Percentiles rank a stretch among this genome's conserved stretches.
phyloP scores from a whole-genome alignment of 2,113 vertebrate genomes.

The Carassius auratus region DNA sequence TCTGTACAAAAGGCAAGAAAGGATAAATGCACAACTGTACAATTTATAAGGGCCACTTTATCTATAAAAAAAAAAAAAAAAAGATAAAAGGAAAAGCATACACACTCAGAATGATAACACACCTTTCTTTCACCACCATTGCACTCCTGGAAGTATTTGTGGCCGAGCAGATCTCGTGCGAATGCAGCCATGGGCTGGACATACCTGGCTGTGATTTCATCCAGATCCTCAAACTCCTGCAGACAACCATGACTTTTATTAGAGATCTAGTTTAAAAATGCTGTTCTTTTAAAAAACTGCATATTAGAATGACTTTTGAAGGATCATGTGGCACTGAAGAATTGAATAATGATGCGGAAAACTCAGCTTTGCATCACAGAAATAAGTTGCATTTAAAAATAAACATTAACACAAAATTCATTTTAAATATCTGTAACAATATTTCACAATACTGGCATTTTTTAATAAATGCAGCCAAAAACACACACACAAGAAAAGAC shows the following conservation, averaged over 20 bases:
- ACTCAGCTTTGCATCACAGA: too few relatives aligned
- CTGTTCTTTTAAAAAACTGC: background rate
- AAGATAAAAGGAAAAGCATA: too few relatives aligned
- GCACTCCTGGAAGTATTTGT: constrained; percentile 97
- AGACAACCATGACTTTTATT: background rate
- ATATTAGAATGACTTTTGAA: too few relatives aligned
- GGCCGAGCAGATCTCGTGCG: constrained; percentile 90
- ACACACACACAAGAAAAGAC: too few relatives aligned
- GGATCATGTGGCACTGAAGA: too few relatives aligned
- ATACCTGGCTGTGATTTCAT: constrained; percentile 96
- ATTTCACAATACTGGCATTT: too few relatives aligned
- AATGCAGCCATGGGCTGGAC: constrained; percentile 99
- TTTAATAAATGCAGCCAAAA: too few relatives aligned
- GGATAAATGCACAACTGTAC: background rate
- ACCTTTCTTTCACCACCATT: constrained; percentile 90
- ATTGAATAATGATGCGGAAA: too few relatives aligned
- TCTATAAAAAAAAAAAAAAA: background rate
- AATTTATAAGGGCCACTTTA: background rate
- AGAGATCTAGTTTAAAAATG: background rate
- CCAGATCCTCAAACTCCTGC: constrained; percentile 98
- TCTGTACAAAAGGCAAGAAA: constrained; percentile 73
- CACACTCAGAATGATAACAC: background rate
- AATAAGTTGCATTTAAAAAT: too few relatives aligned
- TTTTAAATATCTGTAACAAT: too few relatives aligned
- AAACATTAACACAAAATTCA: too few relatives aligned